A percentile compares a stretch with the other conserved stretches of the same genome.
Evolutionary conservation across 2,888 invertebrate species (phyloP).

Genomic region (Acrobasis consociella): DNA sequence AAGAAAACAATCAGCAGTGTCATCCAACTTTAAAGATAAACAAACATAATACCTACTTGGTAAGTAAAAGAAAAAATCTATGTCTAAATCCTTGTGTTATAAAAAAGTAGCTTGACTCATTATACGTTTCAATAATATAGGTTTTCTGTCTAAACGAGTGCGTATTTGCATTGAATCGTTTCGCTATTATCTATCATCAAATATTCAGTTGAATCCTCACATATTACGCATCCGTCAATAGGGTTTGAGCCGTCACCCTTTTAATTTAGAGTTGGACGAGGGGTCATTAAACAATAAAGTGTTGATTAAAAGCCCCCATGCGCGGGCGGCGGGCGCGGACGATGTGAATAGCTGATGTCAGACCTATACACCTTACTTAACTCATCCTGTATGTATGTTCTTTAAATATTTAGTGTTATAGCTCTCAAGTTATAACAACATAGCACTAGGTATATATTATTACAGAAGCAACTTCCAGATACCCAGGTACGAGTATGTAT

Average conservation of each 20-base stretch:
- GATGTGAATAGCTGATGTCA: slow-evolving; percentile 12
- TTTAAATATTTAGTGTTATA: neutral
- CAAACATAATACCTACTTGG: too few species aligned
- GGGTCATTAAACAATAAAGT: slow-evolving; percentile 83
- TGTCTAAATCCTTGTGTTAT: too few species aligned
- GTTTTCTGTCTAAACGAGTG: slow-evolving; percentile 22
- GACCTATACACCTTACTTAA: neutral
- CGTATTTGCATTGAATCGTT: slow-evolving; percentile 28
- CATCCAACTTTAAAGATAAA: too few species aligned
- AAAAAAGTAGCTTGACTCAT: too few species aligned
- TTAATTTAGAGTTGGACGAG: slow-evolving; percentile 80
- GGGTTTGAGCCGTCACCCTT: slow-evolving; percentile 81
- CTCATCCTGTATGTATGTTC: neutral
- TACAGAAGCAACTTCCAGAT: too few species aligned
- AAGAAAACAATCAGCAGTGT: too few species aligned
- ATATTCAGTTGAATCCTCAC: slow-evolving; percentile 72
- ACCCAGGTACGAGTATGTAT: too few species aligned
- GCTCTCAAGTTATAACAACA: too few species aligned
- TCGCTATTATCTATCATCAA: slow-evolving; percentile 67
- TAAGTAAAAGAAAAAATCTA: too few species aligned
- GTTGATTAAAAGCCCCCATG: slow-evolving; percentile 83
- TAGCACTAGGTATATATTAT: too few species aligned
- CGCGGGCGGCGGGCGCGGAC: slow-evolving; percentile 53
- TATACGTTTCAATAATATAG: too few species aligned
- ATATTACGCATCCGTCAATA: slow-evolving; percentile 78